These are phyloP conservation scores for Prostheceraeus crozeri DNA, from an alignment of 2,888 invertebrate genomes.

Conservation along the genomic window DNA sequence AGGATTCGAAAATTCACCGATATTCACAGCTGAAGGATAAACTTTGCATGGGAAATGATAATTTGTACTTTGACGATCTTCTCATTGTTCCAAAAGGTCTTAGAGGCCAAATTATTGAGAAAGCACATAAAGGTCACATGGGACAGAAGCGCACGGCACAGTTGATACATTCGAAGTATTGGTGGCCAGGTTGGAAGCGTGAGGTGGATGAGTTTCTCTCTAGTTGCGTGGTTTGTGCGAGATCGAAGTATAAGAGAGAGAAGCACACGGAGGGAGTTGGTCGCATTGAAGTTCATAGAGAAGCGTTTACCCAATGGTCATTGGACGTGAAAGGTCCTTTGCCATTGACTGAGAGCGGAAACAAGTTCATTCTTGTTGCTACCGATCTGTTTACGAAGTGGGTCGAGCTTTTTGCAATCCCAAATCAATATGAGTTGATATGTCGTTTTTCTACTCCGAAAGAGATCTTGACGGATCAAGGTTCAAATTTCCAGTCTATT, in stretches of 20 bases:
- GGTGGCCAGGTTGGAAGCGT: neutral
- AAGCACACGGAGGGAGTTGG: neutral
- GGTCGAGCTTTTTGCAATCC: neutral
- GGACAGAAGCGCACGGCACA: neutral
- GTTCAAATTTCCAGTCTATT: slow-evolving; percentile 6
- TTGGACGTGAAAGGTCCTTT: neutral
- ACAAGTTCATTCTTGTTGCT: neutral
- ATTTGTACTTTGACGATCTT: neutral
- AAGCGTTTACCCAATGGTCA: neutral
- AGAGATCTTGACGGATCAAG: neutral
- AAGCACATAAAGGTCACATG: slow-evolving; percentile 6
- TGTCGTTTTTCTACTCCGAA: neutral
- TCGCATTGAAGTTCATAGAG: neutral
- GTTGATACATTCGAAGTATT: neutral
- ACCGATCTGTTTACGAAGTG: slow-evolving; percentile 9
- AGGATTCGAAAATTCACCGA: neutral
- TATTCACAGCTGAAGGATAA: neutral
- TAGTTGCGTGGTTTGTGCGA: neutral
- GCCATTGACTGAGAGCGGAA: neutral
- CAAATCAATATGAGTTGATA: slow-evolving; percentile 2
- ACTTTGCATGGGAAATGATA: neutral
- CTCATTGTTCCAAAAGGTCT: neutral
- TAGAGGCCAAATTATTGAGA: neutral
- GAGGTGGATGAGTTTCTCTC: neutral
- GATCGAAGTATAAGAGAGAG: neutral